phyloP scores from a whole-genome alignment of 2,113 vertebrate species.

The Hyperopisus bebe region DNA sequence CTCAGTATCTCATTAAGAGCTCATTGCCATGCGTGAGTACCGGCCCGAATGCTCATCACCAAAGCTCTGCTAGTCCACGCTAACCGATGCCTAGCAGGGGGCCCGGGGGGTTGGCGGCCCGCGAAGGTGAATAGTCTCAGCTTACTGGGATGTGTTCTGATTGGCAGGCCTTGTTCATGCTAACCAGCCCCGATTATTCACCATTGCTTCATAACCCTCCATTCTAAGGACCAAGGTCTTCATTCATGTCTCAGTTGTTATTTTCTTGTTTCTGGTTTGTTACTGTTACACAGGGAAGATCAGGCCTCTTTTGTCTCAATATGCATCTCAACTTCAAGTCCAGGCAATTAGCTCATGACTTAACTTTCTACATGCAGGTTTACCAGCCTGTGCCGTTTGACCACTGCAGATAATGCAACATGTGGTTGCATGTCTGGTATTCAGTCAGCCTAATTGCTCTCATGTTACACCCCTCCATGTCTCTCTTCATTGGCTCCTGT shows the following conservation, averaged over 20 bases:
- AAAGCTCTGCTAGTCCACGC: conserved; percentile 23
- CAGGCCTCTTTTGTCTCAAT: background rate
- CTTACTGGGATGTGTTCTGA: background rate
- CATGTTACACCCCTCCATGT: background rate
- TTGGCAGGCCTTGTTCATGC: background rate
- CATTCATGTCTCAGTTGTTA: background rate
- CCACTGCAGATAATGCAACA: background rate
- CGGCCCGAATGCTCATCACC: background rate
- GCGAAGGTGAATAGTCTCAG: background rate
- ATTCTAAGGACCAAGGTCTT: background rate
- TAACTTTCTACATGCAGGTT: background rate
- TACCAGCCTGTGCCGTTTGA: background rate
- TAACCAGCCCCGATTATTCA: background rate
- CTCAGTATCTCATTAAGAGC: conserved; percentile 34
- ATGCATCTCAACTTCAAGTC: background rate
- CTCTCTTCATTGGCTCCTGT: background rate
- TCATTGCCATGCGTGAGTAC: conserved; percentile 16
- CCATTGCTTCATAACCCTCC: background rate
- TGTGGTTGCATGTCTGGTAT: background rate
- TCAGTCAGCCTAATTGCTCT: background rate
- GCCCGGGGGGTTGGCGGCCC: background rate
- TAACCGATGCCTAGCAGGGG: background rate
- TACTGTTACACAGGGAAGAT: background rate
- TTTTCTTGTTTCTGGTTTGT: background rate
- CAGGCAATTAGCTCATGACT: background rate